Evolutionary conservation across 2,888 invertebrate genomes (phyloP), one percentile per base, ranked within the genome.

Genomic region (Pemphredon lugubris): DNA sequence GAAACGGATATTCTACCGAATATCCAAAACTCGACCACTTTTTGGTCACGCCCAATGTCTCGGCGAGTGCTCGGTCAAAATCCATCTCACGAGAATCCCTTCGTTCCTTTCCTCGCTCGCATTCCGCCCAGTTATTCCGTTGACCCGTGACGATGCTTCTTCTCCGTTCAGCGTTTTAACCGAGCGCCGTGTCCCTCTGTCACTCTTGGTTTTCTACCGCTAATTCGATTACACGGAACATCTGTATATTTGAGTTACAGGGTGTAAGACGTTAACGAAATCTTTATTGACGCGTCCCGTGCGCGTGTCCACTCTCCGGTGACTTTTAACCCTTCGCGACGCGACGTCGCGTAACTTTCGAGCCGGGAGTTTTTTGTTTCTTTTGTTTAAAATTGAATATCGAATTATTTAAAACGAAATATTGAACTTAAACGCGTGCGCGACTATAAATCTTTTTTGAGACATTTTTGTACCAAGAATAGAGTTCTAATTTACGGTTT

Each of bases 1-100:
- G 82, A 82, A 83, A 83, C 74, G 83, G 81, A 81, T 84, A 82
- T 79, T 70, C 54, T 34, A 57, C 66, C 59, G 73, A n/a, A n/a
- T 73, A 70, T 78, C 73, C 39, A 57, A 60, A 75, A 77, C 45
- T 79, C 70, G 70, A 77, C 55, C 75, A 50, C 30, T n/a, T 48
- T 57, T 14, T 57, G 55, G 79, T 75, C 74, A 79, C 80, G 79
- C 79, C 79, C 79, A 59, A 47, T 45, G 6, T 14, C 42, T 18
- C 13, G 45, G 18, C 58, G 64, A 20, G 47, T 59, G 47, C 37
- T 63, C 61, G 51, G 61, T 67, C 65, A 50, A 65, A 66, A 68
- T 71, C 63, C 60, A 65, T 68, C 72, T 53, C 53, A 34, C 32
- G 32, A 61, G 42, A 26, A 50, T 44, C 23, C 50, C 50, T 47